These are phyloP conservation scores for Clupea harengus DNA, from an alignment of 2,113 vertebrate species.

Conservation along the genomic window DNA sequence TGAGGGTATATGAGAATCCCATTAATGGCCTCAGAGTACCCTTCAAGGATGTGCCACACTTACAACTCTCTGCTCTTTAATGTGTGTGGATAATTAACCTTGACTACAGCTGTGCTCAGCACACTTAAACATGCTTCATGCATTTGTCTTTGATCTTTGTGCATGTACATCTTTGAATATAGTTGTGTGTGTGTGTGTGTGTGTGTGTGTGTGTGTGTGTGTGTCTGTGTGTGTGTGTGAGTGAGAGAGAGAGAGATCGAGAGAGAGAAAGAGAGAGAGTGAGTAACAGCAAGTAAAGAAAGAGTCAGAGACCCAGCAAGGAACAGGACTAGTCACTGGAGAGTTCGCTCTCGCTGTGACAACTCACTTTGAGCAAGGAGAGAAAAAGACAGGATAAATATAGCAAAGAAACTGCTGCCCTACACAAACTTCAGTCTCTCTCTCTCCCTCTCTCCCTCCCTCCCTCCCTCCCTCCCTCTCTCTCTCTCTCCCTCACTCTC, in stretches of 20 bases:
- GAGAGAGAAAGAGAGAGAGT: background rate
- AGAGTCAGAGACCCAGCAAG: background rate
- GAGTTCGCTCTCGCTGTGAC: conserved; percentile 46
- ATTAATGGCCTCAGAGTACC: background rate
- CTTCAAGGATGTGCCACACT: background rate
- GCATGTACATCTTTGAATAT: background rate
- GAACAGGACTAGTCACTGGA: conserved; percentile 34
- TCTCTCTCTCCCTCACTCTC: conserved; percentile 34
- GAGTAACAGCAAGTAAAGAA: conserved; percentile 9
- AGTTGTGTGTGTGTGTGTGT: background rate
- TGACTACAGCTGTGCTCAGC: conserved; percentile 20
- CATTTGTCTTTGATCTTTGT: background rate
- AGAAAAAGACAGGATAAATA: conserved; percentile 60
- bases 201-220: background rate
- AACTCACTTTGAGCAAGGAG: conserved; percentile 30
- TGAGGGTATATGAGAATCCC: background rate
- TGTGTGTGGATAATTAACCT: conserved; percentile 43
- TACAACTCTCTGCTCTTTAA: conserved; percentile 6
- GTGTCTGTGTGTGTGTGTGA: background rate
- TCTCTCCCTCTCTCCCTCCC: conserved; percentile 35
- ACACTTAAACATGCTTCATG: background rate
- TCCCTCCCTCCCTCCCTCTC: conserved; percentile 36
- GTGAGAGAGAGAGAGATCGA: conserved; percentile 21
- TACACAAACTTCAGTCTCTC: conserved; percentile 54
- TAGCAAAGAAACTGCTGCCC: conserved; percentile 58